These are phyloP conservation scores for Hylaea fasciaria DNA, from an alignment of 2,888 invertebrate genomes.

Conservation along the genomic window DNA sequence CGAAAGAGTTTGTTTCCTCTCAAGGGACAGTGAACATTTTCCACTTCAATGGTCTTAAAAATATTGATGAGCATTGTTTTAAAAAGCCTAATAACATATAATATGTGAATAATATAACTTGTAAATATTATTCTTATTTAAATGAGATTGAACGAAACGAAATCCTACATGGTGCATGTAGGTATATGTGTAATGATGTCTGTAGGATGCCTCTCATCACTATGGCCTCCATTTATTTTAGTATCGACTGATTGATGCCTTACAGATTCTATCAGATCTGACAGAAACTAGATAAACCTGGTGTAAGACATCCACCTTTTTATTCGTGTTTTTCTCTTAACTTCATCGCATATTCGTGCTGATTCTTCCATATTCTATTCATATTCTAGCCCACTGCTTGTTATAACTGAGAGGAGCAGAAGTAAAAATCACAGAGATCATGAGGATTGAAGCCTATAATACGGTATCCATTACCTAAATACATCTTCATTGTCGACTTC, in stretches of 20 bases:
- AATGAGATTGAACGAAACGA: neutral
- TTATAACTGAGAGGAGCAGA: too few species aligned
- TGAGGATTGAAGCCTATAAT: too few species aligned
- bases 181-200: too few species aligned
- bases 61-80: neutral
- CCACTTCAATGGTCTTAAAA: neutral
- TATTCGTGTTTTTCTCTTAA: neutral
- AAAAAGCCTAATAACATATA: too few species aligned
- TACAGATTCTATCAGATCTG: neutral
- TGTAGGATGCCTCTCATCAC: too few species aligned
- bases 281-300: neutral
- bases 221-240: neutral
- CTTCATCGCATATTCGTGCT: too few species aligned
- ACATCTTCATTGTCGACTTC: too few species aligned
- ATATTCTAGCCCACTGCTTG: neutral
- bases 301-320: neutral
- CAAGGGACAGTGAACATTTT: neutral
- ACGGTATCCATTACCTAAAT: too few species aligned
- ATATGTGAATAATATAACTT: too few species aligned
- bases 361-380: neutral
- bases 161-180: too few species aligned
- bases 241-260: constrained; percentile 5
- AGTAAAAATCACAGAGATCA: too few species aligned
- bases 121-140: neutral
- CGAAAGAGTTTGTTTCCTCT: neutral